Evolutionary conservation across 2,113 vertebrate genomes (phyloP), one percentile per base, ranked within the genome.

Genomic region (Bujurquina vittata): DNA sequence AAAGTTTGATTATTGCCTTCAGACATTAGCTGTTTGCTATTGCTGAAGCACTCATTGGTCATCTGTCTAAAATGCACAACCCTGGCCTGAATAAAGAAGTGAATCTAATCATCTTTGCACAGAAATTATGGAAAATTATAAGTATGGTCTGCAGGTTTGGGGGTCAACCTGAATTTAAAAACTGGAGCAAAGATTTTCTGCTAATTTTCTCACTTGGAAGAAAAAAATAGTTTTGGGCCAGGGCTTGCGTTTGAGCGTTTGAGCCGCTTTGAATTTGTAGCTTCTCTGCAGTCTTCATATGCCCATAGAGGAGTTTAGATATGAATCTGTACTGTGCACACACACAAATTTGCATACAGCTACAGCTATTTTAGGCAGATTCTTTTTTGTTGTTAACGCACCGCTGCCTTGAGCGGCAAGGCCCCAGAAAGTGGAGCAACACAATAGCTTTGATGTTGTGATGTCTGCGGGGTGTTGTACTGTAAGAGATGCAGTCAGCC

Each of bases 401-500:
- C 80, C 43, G 80, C 69, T 46, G 90, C 90, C 92, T 90, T 79
- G 89, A 92, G 90, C 84, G 14, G 3, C 3, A 65, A 77, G 82
- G 77, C 80, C 74, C 40, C 69, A 7, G 83, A 91, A 92, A 94
- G 80, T 93, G 77, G 91, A 93, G 83, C 93, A 88, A 72, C 83
- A 83, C 79, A 75, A 55, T 69, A 23, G 85, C 91, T 90, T 91
- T 91, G 90, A 94, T 85, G 90, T 83, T 73, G 79, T 62, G 79
- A 59, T 76, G 79, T 87, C 86, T 91, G 79, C 86, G 80, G 86
- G 86, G 55, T 74, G 79, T 40, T 46, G 84, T 62, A 40, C 62
- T 77, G 75, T 52, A 69, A 31, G 59, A 59, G 86, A 83, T 55
- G 85, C 60, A 57, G 83, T 43, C 37, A 1, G 62, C 73, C 22